Percentiles rank a stretch among this genome's conserved stretches.
phyloP scores from a whole-genome alignment of 2,888 invertebrate species.

The Ormyrus pomaceus region DNA sequence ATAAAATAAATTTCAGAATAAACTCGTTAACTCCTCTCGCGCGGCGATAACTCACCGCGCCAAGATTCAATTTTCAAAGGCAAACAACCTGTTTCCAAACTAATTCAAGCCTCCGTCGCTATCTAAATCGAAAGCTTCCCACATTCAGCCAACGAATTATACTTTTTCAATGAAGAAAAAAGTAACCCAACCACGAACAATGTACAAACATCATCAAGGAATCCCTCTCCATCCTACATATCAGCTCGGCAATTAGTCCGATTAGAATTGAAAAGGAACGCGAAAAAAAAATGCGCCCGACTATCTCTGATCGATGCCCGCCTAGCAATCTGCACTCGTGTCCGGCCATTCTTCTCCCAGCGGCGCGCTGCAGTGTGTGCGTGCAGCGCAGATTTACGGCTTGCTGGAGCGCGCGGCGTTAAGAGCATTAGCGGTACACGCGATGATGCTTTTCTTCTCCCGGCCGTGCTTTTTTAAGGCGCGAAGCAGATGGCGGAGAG shows the following conservation, averaged over 20 bases:
- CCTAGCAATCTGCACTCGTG: constrained; percentile 47
- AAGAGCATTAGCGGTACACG: constrained; percentile 20
- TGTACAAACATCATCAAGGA: too few relatives aligned
- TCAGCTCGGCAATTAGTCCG: constrained; percentile 15
- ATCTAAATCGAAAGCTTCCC: too few relatives aligned
- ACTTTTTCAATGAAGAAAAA: too few relatives aligned
- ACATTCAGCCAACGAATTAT: too few relatives aligned
- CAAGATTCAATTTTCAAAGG: too few relatives aligned
- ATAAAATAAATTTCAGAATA: too few relatives aligned
- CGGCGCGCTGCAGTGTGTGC: neutral
- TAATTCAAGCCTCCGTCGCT: too few relatives aligned
- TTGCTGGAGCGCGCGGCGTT: constrained; percentile 31
- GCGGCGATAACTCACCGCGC: too few relatives aligned
- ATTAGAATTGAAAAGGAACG: constrained; percentile 32
- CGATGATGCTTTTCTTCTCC: neutral
- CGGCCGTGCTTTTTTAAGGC: neutral
- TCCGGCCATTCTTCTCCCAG: constrained; percentile 44
- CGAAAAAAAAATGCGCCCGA: neutral
- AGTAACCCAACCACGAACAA: too few relatives aligned
- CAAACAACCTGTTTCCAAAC: too few relatives aligned
- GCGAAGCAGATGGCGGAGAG: constrained; percentile 26
- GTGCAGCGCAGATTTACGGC: constrained; percentile 38
- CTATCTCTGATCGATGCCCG: constrained; percentile 47
- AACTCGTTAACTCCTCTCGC: too few relatives aligned
- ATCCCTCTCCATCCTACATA: too few relatives aligned